Evolutionary conservation across 2,113 vertebrate genomes (phyloP), one percentile per base, ranked within the genome.

Genomic region (Perca flavescens): DNA sequence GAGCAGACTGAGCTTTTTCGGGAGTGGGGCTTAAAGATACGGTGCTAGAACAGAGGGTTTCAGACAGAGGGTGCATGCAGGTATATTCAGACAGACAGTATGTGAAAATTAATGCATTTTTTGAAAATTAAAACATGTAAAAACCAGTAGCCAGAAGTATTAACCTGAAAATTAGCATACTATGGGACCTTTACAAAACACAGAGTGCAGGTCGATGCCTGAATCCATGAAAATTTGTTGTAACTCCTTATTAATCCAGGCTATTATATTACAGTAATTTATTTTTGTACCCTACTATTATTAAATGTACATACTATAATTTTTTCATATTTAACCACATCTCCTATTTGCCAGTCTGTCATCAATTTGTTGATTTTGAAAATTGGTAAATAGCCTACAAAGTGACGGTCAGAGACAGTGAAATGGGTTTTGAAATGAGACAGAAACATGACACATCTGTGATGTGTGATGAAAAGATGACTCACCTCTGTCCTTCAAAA

Each of bases 391-490:
- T 40, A 43, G 40, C 40, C 40, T 43, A 9, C 21, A 64, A 66
- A 75, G 56, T 73, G 61, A 34, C 15, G 6, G 17, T 43, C 16
- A 40, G 56, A 49, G 13, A 49, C 17, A 21, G 11, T 19, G 56
- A 57, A 74, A 80, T 53, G 10, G 50, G 28, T 49, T 61, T 71
- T 74, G 19, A 40, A 62, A 69, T 9, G 15, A 61, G 34, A 22
- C 10, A 21, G 40, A 36, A 19, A 49, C 31, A 12, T 67, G 53
- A 3, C 22, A 64, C 58, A 58, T 79, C 15, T 54, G 11, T 43
- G n/a, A 53, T 25, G n/a, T 66, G 40, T 52, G 16, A 58, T 71
- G 92, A 74, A 85, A 2, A 34, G 83, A 82, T 77, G 73, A 82
- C 81, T 60, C 17, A 9, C 9, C 40, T 43, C 40, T 15, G 10